Evolutionary conservation across 64 coral and sea anemone genomes (phyloP), one percentile per base, ranked within the genome.

Genomic region (Montipora foliosa): DNA sequence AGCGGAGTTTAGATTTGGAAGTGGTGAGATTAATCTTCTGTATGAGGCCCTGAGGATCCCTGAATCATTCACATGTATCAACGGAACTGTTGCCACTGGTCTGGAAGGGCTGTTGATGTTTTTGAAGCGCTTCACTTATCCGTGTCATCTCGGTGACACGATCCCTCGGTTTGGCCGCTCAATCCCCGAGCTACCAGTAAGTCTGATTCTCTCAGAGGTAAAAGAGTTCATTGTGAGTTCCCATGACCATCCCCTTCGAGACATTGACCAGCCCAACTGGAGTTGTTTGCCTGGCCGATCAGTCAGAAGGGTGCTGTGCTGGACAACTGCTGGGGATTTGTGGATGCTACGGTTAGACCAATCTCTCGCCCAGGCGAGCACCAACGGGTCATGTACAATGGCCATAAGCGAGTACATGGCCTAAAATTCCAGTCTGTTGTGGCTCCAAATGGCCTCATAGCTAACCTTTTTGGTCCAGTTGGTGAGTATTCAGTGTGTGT

Each of bases 401-500:
- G 52, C 52, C 52, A 55, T 55, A 55, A 55, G 52, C 20, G 73
- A 75, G 73, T 75, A 29, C 73, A 75, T 75, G 73, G 73, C 73
- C 73, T 75, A 75, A 75, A 75, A 11, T 44, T 75, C 73, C 73
- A 75, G 73, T 44, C 73, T 75, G 37, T 75, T 75, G 73, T 75
- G 73, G 73, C 73, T 75, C 73, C 73, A 75, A 75, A 75, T 75
- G 73, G 73, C 73, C 73, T 75, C 73, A 75, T 29, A 75, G 73
- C 73, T 75, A 75, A 47, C 25, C 25, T 75, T 29, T 75, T 46
- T 75, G 73, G 73, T 75, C 10, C 73, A 75, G 73, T 75, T 75
- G 73, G 73, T 75, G 73, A 75, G 73, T 75, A 75, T 24, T 75
- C 52, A 55, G 73, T 75, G 73, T 75, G n/a, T 75, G 73, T 75